Base-by-base conservation (phyloP, 1,140 invertebrate genomes). In the Aphis gossypii region DNA sequence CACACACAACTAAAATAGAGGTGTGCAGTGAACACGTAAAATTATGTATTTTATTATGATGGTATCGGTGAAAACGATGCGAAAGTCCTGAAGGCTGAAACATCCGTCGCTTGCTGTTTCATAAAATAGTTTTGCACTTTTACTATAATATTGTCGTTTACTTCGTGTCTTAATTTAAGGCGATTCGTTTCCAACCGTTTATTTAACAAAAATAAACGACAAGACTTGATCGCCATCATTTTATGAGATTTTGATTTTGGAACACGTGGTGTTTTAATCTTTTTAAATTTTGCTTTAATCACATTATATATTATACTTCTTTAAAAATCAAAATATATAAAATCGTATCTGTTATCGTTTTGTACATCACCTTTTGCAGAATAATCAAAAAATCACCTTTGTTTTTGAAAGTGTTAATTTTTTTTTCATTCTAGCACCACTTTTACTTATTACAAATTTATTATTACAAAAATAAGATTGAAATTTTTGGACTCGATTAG, bases 361-460 rank as follows among this genome's bases (percentile, higher is more conserved):
- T 4, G 14, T 30, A n/a, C 60, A 76, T 5, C 5, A n/a, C 11
- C 4, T 76, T n/a, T n/a, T 76, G 30, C n/a, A 18, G 5, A n/a
- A n/a, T 35, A n/a, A 76, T 1, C 60, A 20, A n/a, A 76, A 76
- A 76, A n/a, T 7, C 5, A 1, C 9, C 0, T n/a, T 18, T 35
- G 9, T 6, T 18, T 76, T n/a, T 14, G 2, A 14, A 20, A n/a
- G 5, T 14, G 0, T n/a, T 76, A n/a, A n/a, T n/a, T n/a, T n/a
- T 76, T 76, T 76, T n/a, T 76, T 76, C 30, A n/a, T 35, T 35
- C 4, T 6, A 35, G 4, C 30, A 18, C 4, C 5, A n/a, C 8
- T 76, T 76, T n/a, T n/a, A 14, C 20, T 5, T 3, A 68, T 1
- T 4, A 4, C 60, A 5, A 0, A n/a, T 18, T 76, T n/a, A 0